These are phyloP conservation scores for Loris lydekkerianus DNA, from an alignment of 2,797 vertebrate species.

Conservation along the genomic window DNA sequence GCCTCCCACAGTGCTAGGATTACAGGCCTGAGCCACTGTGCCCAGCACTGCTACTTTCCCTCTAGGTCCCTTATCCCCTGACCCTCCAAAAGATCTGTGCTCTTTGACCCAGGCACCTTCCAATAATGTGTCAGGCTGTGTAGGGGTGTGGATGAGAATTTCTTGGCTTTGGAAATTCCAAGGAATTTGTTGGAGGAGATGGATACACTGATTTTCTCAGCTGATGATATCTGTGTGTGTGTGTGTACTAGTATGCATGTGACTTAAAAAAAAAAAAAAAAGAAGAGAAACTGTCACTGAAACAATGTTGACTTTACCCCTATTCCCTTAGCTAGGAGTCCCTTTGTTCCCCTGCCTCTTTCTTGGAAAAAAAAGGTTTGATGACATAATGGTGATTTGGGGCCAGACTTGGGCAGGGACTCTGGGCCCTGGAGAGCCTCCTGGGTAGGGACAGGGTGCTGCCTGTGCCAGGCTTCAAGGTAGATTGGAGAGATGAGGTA, in stretches of 20 bases:
- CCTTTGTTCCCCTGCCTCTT: slow-evolving; percentile 67
- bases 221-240: background rate
- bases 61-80: background rate
- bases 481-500: slow-evolving; percentile 40
- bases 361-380: slow-evolving; percentile 30
- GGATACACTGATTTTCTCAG: background rate
- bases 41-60: background rate
- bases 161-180: background rate
- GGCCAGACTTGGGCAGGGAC: background rate
- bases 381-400: slow-evolving; percentile 45
- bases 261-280: background rate
- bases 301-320: background rate
- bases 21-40: too few relatives aligned
- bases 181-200: background rate
- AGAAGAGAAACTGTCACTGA: background rate
- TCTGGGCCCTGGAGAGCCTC: background rate
- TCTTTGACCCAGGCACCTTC: background rate
- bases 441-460: background rate
- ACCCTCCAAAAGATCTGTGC: background rate
- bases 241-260: background rate
- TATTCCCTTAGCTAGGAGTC: background rate
- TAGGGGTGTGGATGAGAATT: background rate
- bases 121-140: background rate
- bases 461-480: slow-evolving; percentile 7
- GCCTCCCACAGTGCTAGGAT: too few relatives aligned